Evolutionary conservation across 2,113 vertebrate species (phyloP), one percentile per base, ranked within the genome.

Genomic region (Australoheros scitulus): DNA sequence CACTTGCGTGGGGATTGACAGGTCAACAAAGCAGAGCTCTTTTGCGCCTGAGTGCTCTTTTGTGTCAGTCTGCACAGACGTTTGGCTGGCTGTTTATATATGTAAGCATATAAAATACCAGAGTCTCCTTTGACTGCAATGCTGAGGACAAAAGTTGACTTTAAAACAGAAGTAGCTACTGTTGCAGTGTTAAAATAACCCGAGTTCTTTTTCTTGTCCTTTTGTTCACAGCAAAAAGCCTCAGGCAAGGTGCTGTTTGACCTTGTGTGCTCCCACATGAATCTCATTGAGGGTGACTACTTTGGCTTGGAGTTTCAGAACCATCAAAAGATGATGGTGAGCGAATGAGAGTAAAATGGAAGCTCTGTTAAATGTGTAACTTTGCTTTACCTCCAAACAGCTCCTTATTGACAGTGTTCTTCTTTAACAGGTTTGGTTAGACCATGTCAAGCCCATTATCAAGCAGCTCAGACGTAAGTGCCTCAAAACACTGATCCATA

Each of bases 391-490:
- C 11, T 34, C 61, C 41, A 24, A 82, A 13, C 20, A 43, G 8
- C 10, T 47, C 15, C 8, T 10, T 14, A 17, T 10, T 68, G 9
- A 61, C 41, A 0, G 47, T 59, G 24, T 77, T 82, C 7, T 58
- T 11, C 74, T 61, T 20, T 61, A 59, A 26, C 92, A 99, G 98
- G 97, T 99, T 77, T 99, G 98, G 98, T 95, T 99, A 50, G 98
- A 99, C 93, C 97, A 99, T 82, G 92, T 99, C 92, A 99, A 99
- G 89, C 98, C 98, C 70, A 97, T 99, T 88, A 95, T 96, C 86
- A 99, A 98, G 87, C 98, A 99, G 94, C 97, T 99, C 81, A 96
- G 96, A 96, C 96, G 98, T 99, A 96, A 97, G 98, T 97, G n/a
- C 61, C 79, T 81, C 22, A n/a, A 55, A 82, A 82, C 38, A 14